Evolutionary conservation across 2,888 invertebrate genomes (phyloP).

Genomic region (Chouioia cunea): DNA sequence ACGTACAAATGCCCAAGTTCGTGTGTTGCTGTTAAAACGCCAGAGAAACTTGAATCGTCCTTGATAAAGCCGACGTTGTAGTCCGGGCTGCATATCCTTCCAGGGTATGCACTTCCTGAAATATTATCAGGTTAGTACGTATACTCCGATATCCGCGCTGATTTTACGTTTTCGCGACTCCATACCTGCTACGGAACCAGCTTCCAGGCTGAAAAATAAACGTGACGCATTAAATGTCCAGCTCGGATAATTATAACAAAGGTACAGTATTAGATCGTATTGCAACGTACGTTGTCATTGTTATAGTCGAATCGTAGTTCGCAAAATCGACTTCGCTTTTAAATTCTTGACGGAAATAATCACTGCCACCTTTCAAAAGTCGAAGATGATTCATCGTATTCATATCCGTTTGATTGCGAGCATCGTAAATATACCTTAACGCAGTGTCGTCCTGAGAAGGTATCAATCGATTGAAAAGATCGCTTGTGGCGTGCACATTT

Average conservation of each 20-base stretch:
- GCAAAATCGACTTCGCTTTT: conserved; percentile 5
- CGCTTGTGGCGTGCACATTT: too few relatives aligned
- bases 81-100: conserved; percentile 2
- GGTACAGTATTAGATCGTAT: background rate
- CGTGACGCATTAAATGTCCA: background rate
- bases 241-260: background rate
- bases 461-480: background rate
- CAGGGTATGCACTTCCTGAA: conserved; percentile 14
- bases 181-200: conserved; percentile 8
- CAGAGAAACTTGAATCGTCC: conserved; percentile 29
- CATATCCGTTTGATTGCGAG: conserved; percentile 2
- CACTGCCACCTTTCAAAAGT: background rate
- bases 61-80: conserved; percentile 21
- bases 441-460: conserved; percentile 27
- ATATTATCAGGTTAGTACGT: background rate
- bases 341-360: conserved; percentile 29
- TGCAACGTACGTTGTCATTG: conserved; percentile 20
- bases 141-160: background rate
- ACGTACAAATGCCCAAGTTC: conserved; percentile 45
- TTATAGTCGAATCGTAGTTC: conserved; percentile 31
- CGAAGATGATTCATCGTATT: background rate
- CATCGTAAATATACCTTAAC: conserved; percentile 10
- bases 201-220: background rate
- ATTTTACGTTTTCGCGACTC: background rate
- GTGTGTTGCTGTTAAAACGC: conserved; percentile 27